A percentile compares a stretch with the other conserved stretches of the same genome.
These are phyloP conservation scores for Pogonophryne albipinna DNA, from an alignment of 2,797 vertebrate genomes.

Conservation along the genomic window DNA sequence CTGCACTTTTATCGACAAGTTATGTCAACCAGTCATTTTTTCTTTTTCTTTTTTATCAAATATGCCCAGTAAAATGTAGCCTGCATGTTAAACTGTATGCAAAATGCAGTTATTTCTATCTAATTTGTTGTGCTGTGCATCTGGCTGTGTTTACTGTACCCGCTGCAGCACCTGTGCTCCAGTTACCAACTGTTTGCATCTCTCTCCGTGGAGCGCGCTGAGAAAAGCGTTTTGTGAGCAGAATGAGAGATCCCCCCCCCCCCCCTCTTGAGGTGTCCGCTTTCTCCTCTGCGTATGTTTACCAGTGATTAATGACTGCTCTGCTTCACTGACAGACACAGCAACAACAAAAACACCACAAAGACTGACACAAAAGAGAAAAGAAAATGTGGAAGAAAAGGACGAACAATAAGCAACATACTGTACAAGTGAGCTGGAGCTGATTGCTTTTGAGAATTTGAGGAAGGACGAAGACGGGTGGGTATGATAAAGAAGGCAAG, in stretches of 20 bases:
- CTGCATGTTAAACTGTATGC: constrained; percentile 43
- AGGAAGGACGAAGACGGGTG: constrained; percentile 25
- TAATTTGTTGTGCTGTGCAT: constrained; percentile 48
- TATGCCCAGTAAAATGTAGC: constrained; percentile 14
- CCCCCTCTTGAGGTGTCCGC: constrained; percentile 60
- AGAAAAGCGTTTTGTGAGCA: constrained; percentile 67
- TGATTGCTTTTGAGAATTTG: constrained; percentile 50
- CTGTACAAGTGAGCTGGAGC: constrained; percentile 50
- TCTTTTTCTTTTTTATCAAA: constrained; percentile 22
- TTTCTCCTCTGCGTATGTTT: constrained; percentile 74
- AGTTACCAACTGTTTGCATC: constrained; percentile 52
- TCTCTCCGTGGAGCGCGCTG: constrained; percentile 61
- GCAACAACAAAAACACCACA: constrained; percentile 68
- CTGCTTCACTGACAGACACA: constrained; percentile 71
- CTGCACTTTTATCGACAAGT: constrained; percentile 17
- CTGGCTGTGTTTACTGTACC: constrained; percentile 56
- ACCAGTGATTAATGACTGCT: constrained; percentile 81
- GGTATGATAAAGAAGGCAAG: constrained; percentile 42
- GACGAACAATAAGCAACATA: constrained; percentile 32
- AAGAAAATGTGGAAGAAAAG: constrained; percentile 20
- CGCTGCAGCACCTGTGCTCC: constrained; percentile 73
- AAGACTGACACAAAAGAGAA: constrained; percentile 41
- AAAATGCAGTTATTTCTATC: constrained; percentile 40
- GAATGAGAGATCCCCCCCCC: constrained; percentile 61
- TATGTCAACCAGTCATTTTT: constrained; percentile 32